A percentile compares a stretch with the other conserved stretches of the same genome.
Conservation (phyloP, 2,888 invertebrate species). For the Caradrina kadenii region DNA sequence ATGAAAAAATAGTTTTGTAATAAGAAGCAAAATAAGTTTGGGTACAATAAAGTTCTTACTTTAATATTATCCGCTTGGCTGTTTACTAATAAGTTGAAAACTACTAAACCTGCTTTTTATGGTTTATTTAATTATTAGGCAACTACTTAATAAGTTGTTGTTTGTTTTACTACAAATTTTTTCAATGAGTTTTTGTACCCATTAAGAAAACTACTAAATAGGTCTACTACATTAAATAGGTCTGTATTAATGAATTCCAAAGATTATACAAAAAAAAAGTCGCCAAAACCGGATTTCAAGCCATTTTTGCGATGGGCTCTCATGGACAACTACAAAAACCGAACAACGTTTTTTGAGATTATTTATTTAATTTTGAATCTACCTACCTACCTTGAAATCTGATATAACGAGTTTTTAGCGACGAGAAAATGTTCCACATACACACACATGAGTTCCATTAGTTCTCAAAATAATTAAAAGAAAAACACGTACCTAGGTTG, state of each 20-base stretch:
- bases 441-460: neutral
- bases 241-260: neutral
- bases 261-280: conserved; percentile 1
- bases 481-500: neutral
- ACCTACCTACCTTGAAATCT: conserved; percentile 5
- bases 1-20: neutral
- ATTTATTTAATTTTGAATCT: neutral
- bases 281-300: conserved; percentile 17
- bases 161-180: no score
- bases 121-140: no score
- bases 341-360: neutral
- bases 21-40: neutral
- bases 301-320: conserved; percentile 12
- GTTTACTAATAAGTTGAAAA: no score
- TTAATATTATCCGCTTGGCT: no score
- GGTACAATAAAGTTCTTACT: no score
- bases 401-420: conserved; percentile 11
- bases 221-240: neutral
- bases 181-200: no score
- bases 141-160: no score
- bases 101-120: no score
- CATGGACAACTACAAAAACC: conserved; percentile 28
- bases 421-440: neutral
- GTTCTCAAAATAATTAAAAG: neutral
- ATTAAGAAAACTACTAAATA: neutral